Evolutionary conservation across 2,888 invertebrate genomes (phyloP).

Genomic region (Watsonalla binaria): DNA sequence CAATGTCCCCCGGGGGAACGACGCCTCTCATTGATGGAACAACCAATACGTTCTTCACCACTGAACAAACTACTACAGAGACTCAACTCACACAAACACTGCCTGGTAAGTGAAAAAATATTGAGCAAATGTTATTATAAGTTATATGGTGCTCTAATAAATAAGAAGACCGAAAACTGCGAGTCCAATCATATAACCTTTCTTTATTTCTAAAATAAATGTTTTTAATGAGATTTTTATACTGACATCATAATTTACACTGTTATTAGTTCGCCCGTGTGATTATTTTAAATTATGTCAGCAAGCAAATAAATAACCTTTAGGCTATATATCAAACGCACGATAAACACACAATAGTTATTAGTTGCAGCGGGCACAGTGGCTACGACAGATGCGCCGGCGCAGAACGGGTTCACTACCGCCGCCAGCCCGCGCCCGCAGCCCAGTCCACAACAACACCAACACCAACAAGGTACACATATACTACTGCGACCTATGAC

Average conservation of each 20-base stretch:
- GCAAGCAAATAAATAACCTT: no score
- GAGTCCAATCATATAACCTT: no score
- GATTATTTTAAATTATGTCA: no score
- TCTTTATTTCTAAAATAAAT: no score
- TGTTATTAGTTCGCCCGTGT: no score
- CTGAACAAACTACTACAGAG: slow-evolving; percentile 61
- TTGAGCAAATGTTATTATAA: no score
- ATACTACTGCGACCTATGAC: slow-evolving; percentile 19
- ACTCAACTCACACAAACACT: slow-evolving; percentile 64
- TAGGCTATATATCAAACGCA: no score
- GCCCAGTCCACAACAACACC: slow-evolving; percentile 46
- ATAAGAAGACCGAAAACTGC: no score
- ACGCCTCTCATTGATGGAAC: slow-evolving; percentile 67
- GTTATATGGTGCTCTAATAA: no score
- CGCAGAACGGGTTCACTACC: slow-evolving; percentile 63
- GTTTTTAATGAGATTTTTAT: background rate
- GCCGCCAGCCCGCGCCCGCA: slow-evolving; percentile 61
- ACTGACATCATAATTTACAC: no score
- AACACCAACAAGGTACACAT: slow-evolving; percentile 21
- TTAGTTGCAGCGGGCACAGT: slow-evolving; percentile 33
- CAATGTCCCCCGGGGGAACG: slow-evolving; percentile 66
- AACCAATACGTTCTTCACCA: slow-evolving; percentile 60
- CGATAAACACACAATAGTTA: background rate
- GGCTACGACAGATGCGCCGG: slow-evolving; percentile 40
- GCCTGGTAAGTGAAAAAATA: slow-evolving; percentile 56